Conservation (phyloP, 2,888 invertebrate genomes). For the Meta bourneti region DNA sequence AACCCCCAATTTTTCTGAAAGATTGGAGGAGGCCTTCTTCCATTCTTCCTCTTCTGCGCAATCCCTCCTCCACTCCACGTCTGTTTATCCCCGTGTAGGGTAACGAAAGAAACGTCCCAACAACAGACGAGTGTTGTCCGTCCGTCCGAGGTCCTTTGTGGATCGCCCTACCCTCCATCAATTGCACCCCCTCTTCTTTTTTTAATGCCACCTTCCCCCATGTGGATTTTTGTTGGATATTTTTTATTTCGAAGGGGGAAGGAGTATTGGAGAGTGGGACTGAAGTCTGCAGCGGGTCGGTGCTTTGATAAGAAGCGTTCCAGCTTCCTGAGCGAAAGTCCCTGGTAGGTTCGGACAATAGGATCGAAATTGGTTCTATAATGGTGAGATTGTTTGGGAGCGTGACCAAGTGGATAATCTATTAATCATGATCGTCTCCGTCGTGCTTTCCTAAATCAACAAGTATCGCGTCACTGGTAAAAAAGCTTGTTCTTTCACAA, state of each 20-base stretch:
- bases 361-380: conserved; percentile 38
- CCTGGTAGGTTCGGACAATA: conserved; percentile 28
- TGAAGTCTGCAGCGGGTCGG: conserved; percentile 13
- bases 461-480: conserved; percentile 3
- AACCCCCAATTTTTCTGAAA: conserved; percentile 8
- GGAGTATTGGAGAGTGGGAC: conserved; percentile 6
- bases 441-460: conserved; percentile 34
- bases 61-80: conserved; percentile 30
- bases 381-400: conserved; percentile 39
- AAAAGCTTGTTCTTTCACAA: too few relatives aligned
- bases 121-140: conserved; percentile 72
- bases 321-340: conserved; percentile 7
- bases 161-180: conserved; percentile 59
- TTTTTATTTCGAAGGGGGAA: conserved; percentile 36
- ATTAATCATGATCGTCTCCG: conserved; percentile 12
- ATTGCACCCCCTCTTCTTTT: conserved; percentile 38
- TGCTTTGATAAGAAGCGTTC: conserved; percentile 51
- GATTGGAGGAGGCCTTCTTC: conserved; percentile 10
- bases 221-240: not conserved
- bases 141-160: conserved; percentile 32
- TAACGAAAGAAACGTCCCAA: conserved; percentile 63
- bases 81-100: conserved; percentile 64
- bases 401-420: conserved; percentile 51
- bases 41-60: conserved; percentile 3
- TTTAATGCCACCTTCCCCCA: conserved; percentile 11